Base-by-base conservation (phyloP, 2,888 invertebrate genomes). In the Megaustenia siamemsis region DNA sequence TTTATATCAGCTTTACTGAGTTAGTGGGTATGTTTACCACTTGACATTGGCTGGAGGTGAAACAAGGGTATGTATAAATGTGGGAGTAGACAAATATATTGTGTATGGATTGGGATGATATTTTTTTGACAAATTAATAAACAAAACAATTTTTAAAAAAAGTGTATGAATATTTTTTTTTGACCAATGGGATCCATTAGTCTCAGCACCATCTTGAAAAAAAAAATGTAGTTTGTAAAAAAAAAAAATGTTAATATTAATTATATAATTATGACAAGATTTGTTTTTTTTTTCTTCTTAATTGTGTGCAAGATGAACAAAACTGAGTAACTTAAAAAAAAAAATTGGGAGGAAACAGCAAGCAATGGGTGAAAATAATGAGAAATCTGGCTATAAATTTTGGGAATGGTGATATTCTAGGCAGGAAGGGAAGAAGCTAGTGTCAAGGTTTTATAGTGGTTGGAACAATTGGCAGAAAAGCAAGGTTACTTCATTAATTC, bases 141-240 rank as follows among this genome's bases (percentile, higher is more conserved):
- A 43, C 43, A 35, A 73, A 73, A 45, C 28, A 45, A 73, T 45
- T 73, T n/a, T n/a, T n/a, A 18, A 40, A n/a, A 56, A 82, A 71
- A 73, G n/a, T 32, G 32, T 53, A 81, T 71, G 71, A 81, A 81
- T 45, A n/a, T n/a, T n/a, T n/a, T n/a, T n/a, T n/a, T 56, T 56
- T 35, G 69, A 81, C 81, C 43, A 81, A 81, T 73, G 82, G 60
- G 40, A 38, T 60, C 73, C 82, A 82, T 82, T 82, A 73, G 69
- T 21, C 73, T 82, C 82, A 82, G 82, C 82, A 82, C 82, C 82
- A 82, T 71, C 56, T 82, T 82, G 82, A 73, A 71, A 71, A 73
- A 79, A n/a, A n/a, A n/a, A 56, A 38, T 4, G 56, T 60, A 60
- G 24, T 43, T 79, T 79, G 68, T 66, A 68, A 68, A 28, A 15